Evolutionary conservation across 2,888 invertebrate genomes (phyloP).

Genomic region (Sylvicola fuscatus): DNA sequence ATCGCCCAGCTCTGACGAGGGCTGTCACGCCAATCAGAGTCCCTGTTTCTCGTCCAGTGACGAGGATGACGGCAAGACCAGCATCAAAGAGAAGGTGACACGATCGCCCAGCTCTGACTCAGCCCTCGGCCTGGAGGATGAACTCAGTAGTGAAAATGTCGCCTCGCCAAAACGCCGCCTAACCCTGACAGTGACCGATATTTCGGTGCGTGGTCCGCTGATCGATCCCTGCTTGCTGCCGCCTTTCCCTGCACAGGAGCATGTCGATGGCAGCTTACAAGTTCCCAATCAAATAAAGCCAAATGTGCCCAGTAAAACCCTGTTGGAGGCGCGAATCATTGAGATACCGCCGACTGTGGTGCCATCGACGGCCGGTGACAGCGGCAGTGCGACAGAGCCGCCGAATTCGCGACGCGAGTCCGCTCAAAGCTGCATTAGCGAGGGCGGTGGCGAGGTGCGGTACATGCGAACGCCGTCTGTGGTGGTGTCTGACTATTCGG

Average conservation of each 20-base stretch:
- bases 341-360: constrained; percentile 19
- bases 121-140: constrained; percentile 21
- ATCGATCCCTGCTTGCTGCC: constrained; percentile 22
- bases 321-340: constrained; percentile 33
- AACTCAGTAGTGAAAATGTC: constrained; percentile 4
- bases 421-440: constrained; percentile 24
- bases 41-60: constrained; percentile 18
- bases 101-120: constrained; percentile 24
- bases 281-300: constrained; percentile 4
- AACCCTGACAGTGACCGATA: constrained; percentile 23
- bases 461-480: constrained; percentile 69
- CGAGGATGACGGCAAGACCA: constrained; percentile 10
- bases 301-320: constrained; percentile 23
- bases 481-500: constrained; percentile 72
- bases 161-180: constrained; percentile 11
- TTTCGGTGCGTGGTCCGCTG: constrained; percentile 21
- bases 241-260: constrained; percentile 14
- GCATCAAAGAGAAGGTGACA: constrained; percentile 15
- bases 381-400: constrained; percentile 13
- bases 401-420: constrained; percentile 27
- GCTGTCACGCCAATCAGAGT: constrained; percentile 18
- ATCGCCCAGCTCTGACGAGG: constrained; percentile 20
- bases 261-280: constrained; percentile 3
- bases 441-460: constrained; percentile 27
- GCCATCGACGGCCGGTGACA: not conserved